Percentiles rank a stretch among this genome's conserved stretches.
Conservation (phyloP, 1,140 invertebrate genomes). For the Phthorimaea operculella region DNA sequence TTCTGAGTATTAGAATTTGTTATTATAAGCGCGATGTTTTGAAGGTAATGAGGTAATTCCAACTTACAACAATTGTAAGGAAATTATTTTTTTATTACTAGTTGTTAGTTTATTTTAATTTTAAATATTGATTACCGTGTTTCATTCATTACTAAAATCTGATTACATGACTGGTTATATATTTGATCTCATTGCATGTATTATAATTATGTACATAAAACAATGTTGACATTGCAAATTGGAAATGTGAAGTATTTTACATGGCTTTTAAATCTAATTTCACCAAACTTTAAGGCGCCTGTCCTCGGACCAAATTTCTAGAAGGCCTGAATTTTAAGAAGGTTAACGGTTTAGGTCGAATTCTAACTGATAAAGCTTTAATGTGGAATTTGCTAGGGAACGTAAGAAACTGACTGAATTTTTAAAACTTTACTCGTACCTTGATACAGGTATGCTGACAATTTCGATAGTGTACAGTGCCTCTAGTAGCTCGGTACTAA, state of each 20-base stretch:
- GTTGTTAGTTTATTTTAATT: conserved; percentile 14
- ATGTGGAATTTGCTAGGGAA: conserved; percentile 47
- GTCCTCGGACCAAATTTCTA: conserved; percentile 49
- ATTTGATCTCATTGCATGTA: conserved; percentile 48
- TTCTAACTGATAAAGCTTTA: conserved; percentile 57
- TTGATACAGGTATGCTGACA: conserved; percentile 60
- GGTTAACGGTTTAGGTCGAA: conserved; percentile 30
- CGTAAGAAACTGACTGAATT: conserved; percentile 59
- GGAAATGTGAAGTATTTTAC: conserved; percentile 13
- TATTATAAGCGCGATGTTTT: neutral
- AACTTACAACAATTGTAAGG: conserved; percentile 17
- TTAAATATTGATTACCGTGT: conserved; percentile 13
- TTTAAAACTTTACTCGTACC: conserved; percentile 57
- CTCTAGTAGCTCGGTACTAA: conserved; percentile 13
- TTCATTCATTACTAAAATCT: conserved; percentile 23
- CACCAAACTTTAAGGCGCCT: conserved; percentile 29
- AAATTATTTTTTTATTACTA: conserved; percentile 9
- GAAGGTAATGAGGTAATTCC: conserved; percentile 12
- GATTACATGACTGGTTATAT: conserved; percentile 28
- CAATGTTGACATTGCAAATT: conserved; percentile 10
- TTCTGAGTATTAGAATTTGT: neutral
- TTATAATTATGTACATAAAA: conserved; percentile 39
- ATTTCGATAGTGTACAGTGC: conserved; percentile 31
- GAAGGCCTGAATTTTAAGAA: conserved; percentile 30
- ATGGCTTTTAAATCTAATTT: conserved; percentile 19